Base-by-base conservation (phyloP, 2,797 vertebrate species). In the Macrochelys suwanniensis region DNA sequence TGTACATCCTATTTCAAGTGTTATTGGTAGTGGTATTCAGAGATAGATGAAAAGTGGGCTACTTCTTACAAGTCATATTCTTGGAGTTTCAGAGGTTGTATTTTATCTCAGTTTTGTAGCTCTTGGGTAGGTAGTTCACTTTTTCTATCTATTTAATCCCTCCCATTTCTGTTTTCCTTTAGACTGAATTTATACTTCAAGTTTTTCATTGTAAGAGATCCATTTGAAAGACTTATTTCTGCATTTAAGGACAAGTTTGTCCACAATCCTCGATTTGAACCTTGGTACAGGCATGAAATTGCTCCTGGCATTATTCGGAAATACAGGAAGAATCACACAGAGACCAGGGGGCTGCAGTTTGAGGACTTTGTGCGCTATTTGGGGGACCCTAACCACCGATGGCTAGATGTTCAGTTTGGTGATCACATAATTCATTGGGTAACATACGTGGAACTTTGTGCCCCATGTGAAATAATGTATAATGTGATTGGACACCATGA, bases 241-340 rank as follows among this genome's bases (percentile, higher is more conserved):
- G 99, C 99, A 0, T 99, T 99, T 98, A 99, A 99, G 97, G 99
- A 99, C 98, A 99, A 99, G 97, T 99, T 99, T 92, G 98, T 99
- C 92, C 98, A 99, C 95, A 99, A 99, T 92, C 99, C 99, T 7
- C 99, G 99, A 45, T 99, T 99, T 7, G 99, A 99, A 94, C 99
- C 99, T 2, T 99, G 99, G 99, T 99, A 99, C 98, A 99, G 99
- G 96, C 99, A 99, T 12, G 98, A 99, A 96, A 99, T 99, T 3
- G 99, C 99, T 28, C 99, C 99, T 0, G 98, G 98, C 97, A 99
- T 99, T 95, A 99, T 99, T 92, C 99, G 99, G 10, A 99, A 99
- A 89, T 99, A 99, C 88, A 98, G 99, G 86, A 99, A 97, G 97
- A 98, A 98, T 91, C 99, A 99, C 91, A 98, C 97, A 1, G 98